phyloP scores from a whole-genome alignment of 2,113 vertebrate genomes.

The Microtus oregoni region DNA sequence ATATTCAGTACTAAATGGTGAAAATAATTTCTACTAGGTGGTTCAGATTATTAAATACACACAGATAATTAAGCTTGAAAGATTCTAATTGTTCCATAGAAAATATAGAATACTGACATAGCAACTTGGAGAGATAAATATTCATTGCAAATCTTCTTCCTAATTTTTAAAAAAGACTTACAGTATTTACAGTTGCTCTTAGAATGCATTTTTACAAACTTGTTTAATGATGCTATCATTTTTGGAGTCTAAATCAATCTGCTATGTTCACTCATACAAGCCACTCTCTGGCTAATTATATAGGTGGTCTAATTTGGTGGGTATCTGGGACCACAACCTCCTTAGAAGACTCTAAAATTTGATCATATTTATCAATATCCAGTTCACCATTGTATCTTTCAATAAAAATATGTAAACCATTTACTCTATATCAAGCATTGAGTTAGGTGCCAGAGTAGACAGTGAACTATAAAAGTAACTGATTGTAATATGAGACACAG shows the following conservation, averaged over 20 bases:
- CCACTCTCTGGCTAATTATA: constrained; percentile 3
- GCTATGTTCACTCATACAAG: background rate
- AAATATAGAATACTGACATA: background rate
- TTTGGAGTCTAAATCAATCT: constrained; percentile 44
- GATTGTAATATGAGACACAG: constrained; percentile 8
- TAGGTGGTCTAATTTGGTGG: background rate
- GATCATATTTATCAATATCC: background rate
- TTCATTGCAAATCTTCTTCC: background rate
- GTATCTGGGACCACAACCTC: background rate
- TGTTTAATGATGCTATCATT: background rate
- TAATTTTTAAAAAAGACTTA: background rate
- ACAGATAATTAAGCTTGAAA: background rate
- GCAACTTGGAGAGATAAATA: background rate
- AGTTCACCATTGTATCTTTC: constrained; percentile 8
- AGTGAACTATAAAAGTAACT: background rate
- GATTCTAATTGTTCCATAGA: background rate
- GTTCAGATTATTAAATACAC: background rate
- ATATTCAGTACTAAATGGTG: background rate
- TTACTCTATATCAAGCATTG: background rate
- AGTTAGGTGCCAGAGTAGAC: background rate
- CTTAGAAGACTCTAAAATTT: background rate
- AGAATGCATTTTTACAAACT: constrained; percentile 18
- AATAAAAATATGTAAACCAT: background rate
- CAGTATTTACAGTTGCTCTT: constrained; percentile 8
- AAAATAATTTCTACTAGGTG: background rate